A percentile compares a stretch with the other conserved stretches of the same genome.
These are phyloP conservation scores for Apeira syringaria DNA, from an alignment of 2,888 invertebrate genomes.

Conservation along the genomic window DNA sequence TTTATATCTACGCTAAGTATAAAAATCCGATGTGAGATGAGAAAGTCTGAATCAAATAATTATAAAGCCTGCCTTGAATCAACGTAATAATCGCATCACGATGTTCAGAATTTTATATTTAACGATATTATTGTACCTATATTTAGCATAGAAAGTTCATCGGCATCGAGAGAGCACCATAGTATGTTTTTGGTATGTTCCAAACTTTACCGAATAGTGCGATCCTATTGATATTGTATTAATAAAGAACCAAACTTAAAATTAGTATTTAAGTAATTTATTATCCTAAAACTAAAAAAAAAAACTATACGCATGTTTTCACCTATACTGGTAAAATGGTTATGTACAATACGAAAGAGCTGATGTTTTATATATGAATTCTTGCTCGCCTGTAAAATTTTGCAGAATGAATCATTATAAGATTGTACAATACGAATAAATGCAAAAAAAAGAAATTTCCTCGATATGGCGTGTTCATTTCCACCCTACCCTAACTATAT, in stretches of 20 bases:
- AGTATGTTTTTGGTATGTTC: constrained; percentile 76
- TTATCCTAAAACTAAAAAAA: constrained; percentile 80
- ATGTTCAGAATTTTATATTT: constrained; percentile 67
- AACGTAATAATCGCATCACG: constrained; percentile 73
- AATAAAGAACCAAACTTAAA: constrained; percentile 84
- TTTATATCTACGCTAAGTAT: constrained; percentile 30
- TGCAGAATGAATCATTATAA: constrained; percentile 84
- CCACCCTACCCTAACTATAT: constrained; percentile 14
- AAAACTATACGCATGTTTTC: constrained; percentile 84
- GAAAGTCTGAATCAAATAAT: constrained; percentile 57
- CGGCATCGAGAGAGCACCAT: constrained; percentile 77
- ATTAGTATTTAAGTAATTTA: constrained; percentile 84
- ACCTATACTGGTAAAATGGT: constrained; percentile 84
- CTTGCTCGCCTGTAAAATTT: constrained; percentile 85
- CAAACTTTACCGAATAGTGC: constrained; percentile 80
- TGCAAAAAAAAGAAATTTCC: constrained; percentile 83
- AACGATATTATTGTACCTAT: constrained; percentile 57
- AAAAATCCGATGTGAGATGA: constrained; percentile 55
- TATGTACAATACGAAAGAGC: constrained; percentile 83
- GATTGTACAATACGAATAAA: constrained; percentile 84
- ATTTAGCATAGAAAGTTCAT: constrained; percentile 82
- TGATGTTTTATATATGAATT: constrained; percentile 84
- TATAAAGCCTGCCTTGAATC: constrained; percentile 73
- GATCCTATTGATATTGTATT: constrained; percentile 83
- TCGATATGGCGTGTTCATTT: constrained; percentile 60